Percentiles rank a stretch among this genome's conserved stretches.
Conservation (phyloP, 2,888 invertebrate species). For the Heteromurus nitidus region DNA sequence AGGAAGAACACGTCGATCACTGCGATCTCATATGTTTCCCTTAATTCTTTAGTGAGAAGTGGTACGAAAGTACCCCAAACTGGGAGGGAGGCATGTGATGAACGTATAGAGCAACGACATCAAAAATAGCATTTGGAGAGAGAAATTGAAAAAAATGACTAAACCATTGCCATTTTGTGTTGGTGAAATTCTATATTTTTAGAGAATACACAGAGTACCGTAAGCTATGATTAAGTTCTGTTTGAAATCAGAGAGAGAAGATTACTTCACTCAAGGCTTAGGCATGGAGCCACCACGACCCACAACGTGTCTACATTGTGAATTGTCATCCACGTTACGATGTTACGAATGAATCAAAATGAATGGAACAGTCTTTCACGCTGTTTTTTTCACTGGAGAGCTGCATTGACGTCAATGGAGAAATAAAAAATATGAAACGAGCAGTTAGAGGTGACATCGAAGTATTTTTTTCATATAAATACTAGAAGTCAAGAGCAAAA, state of each 20-base stretch:
- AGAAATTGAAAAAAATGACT: neutral
- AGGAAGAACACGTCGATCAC: too few species aligned
- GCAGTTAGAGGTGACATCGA: neutral
- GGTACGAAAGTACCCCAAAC: too few species aligned
- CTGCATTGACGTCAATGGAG: constrained; percentile 1
- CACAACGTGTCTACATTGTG: neutral
- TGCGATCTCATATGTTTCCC: too few species aligned
- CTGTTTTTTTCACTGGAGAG: neutral
- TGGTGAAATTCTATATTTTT: too few species aligned
- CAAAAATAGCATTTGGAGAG: neutral
- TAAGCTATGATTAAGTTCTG: too few species aligned
- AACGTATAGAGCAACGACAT: neutral
- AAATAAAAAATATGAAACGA: neutral
- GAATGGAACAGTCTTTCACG: neutral
- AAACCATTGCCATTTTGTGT: too few species aligned
- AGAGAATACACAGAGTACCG: too few species aligned
- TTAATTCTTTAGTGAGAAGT: too few species aligned
- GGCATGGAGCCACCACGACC: too few species aligned
- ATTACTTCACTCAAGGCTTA: neutral
- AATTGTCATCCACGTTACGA: neutral
- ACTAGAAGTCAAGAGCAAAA: neutral
- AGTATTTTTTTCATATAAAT: neutral
- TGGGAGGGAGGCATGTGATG: too few species aligned
- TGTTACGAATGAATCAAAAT: neutral
- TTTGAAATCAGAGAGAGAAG: too few species aligned